Conservation (phyloP, 2,888 invertebrate genomes). For the Oligia latruncula region DNA sequence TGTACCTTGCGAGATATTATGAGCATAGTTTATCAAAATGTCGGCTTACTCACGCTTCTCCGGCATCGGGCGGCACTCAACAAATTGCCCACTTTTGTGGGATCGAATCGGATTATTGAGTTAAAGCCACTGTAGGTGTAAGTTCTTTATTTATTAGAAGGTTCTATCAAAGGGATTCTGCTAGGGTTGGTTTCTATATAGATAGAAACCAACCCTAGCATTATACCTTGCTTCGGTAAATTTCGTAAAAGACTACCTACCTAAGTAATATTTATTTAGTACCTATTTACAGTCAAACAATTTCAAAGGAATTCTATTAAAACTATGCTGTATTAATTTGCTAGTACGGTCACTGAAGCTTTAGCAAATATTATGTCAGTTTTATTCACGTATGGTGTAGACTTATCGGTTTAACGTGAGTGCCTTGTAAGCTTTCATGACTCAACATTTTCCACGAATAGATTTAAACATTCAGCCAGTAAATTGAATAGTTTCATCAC, state of each 20-base stretch:
- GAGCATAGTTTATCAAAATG: constrained; percentile 84
- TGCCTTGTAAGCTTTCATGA: constrained; percentile 22
- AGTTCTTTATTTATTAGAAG: constrained; percentile 63
- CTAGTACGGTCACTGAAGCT: neutral
- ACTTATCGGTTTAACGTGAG: constrained; percentile 20
- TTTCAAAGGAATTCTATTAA: neutral
- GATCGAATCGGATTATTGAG: constrained; percentile 76
- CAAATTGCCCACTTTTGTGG: constrained; percentile 81
- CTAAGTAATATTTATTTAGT: constrained; percentile 12
- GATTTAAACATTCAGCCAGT: constrained; percentile 34
- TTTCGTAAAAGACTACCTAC: constrained; percentile 12
- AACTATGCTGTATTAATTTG: neutral
- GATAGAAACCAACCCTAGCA: too few species aligned
- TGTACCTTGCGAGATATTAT: constrained; percentile 76
- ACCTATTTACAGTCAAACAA: neutral
- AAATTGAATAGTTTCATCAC: constrained; percentile 36
- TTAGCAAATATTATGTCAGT: neutral
- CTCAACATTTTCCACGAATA: constrained; percentile 31
- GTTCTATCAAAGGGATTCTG: constrained; percentile 9
- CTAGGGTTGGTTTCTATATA: neutral
- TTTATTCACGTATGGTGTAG: constrained; percentile 11
- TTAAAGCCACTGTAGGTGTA: constrained; percentile 66
- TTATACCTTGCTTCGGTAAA: neutral
- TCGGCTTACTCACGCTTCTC: constrained; percentile 75
- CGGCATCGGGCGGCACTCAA: constrained; percentile 77